Conservation (phyloP, 2,113 vertebrate genomes). For the Cochlearius cochlearius region DNA sequence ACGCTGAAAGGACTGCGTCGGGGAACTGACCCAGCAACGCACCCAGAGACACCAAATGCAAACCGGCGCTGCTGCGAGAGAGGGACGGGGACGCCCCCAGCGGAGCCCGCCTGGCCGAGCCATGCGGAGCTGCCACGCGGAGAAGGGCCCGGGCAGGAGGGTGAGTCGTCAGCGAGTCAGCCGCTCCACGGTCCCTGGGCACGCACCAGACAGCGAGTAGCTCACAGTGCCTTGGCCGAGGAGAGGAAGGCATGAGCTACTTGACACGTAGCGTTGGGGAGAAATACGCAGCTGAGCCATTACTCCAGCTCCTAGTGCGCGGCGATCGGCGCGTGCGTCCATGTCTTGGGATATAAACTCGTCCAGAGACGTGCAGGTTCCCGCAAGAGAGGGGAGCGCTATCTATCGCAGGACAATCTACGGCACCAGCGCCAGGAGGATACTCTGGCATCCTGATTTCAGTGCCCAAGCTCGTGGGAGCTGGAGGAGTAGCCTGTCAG, state of each 20-base stretch:
- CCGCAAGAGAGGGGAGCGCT: not conserved
- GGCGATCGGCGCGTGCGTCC: not conserved
- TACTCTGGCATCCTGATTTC: not conserved
- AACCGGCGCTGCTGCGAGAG: not conserved
- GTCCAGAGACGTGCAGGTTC: not conserved
- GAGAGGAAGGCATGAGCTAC: not conserved
- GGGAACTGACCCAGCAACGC: not conserved
- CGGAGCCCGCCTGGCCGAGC: not conserved
- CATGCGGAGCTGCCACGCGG: not conserved
- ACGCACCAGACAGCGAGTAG: rapidly evolving
- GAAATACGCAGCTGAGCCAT: not conserved
- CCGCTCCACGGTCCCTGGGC: rapidly evolving
- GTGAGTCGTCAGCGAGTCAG: not conserved
- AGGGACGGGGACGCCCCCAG: not conserved
- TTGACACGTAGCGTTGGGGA: not conserved
- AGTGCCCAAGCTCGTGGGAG: not conserved
- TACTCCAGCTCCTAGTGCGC: not conserved
- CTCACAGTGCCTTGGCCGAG: not conserved
- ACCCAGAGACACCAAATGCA: not conserved
- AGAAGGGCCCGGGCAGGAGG: not conserved
- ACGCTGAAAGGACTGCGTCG: not conserved
- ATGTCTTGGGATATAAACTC: not conserved
- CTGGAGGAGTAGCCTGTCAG: not conserved
- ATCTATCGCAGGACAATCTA: too few species aligned
- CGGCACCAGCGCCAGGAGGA: not conserved